These are phyloP conservation scores for Chaetops frenatus DNA, from an alignment of 2,113 vertebrate species.

Conservation along the genomic window DNA sequence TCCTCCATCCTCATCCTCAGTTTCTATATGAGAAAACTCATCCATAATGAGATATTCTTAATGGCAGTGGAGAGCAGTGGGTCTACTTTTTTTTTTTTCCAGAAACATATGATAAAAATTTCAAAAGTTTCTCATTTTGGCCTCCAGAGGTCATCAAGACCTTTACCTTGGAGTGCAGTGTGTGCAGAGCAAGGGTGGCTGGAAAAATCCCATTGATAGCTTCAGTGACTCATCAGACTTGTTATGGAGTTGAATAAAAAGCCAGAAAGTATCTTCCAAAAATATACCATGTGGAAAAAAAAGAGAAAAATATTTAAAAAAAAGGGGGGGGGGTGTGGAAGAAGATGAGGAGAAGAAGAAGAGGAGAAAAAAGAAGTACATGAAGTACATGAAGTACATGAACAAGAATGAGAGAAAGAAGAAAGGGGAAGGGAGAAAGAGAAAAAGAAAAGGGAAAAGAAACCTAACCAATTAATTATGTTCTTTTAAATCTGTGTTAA, in stretches of 20 bases:
- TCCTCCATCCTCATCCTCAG: background rate
- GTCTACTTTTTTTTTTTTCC: background rate
- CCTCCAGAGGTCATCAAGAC: background rate
- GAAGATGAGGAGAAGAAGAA: fast-evolving
- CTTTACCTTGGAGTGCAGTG: background rate
- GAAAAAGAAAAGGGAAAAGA: too few species aligned
- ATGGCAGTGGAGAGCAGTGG: background rate
- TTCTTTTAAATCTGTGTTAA: background rate
- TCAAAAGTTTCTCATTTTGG: background rate
- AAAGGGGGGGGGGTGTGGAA: fast-evolving
- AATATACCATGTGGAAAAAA: background rate
- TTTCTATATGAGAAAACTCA: background rate
- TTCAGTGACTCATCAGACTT: background rate
- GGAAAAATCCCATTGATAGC: background rate
- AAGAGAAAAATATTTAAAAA: background rate
- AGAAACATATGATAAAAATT: background rate
- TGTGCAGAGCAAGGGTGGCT: background rate
- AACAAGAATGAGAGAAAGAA: background rate
- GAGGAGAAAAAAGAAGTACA: fast-evolving
- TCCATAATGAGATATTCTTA: background rate
- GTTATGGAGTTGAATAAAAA: background rate
- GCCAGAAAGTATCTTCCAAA: background rate
- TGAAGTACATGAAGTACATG: fast-evolving
- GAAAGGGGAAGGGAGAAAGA: too few species aligned
- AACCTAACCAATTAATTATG: background rate